Base-by-base conservation (phyloP, 2,888 invertebrate genomes). In the Nyleta sp. region DNA sequence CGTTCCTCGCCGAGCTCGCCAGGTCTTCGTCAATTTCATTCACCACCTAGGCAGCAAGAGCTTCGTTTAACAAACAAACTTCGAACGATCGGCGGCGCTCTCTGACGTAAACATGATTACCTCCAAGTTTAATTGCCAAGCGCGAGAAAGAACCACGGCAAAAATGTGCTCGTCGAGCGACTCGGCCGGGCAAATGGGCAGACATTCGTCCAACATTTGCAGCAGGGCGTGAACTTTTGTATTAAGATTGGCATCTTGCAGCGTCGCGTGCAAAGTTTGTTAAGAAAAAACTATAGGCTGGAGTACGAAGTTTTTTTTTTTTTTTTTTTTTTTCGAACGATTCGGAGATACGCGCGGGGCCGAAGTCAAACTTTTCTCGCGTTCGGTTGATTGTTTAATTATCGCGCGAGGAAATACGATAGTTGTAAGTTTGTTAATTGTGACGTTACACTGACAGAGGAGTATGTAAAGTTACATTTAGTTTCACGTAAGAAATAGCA, bases 151-250 rank as follows among this genome's bases (percentile, higher is more conserved):
- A 78, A 73, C 64, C 8, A 64, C 35, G 13, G 57, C 50, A 57
- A 78, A 73, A 55, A 73, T 70, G 42, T 62, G 65, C 38, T 68
- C 73, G 24, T 78, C 68, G 18, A 78, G 50, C 28, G 15, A 73
- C 18, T 73, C 64, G 15, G 17, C 68, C 50, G 73, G 70, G 70
- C 78, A 78, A 78, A 78, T 59, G 70, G 78, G 73, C 64, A 78
- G 50, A 48, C 78, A 70, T 64, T 78, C 73, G 44, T 78, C 59
- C 64, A 78, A 78, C 64, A 64, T 73, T 68, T 78, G 50, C 52
- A 73, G 46, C 28, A 78, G 59, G 59, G 64, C 64, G 52, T 62
- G 64, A 78, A 78, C 73, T 78, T 78, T 78, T 73, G 57, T 55
- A 73, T 78, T 64, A 57, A 73, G 62, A 64, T 64, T 59, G 64